phyloP scores from a whole-genome alignment of 1,140 invertebrate species.

The Penaeus japonicus region DNA sequence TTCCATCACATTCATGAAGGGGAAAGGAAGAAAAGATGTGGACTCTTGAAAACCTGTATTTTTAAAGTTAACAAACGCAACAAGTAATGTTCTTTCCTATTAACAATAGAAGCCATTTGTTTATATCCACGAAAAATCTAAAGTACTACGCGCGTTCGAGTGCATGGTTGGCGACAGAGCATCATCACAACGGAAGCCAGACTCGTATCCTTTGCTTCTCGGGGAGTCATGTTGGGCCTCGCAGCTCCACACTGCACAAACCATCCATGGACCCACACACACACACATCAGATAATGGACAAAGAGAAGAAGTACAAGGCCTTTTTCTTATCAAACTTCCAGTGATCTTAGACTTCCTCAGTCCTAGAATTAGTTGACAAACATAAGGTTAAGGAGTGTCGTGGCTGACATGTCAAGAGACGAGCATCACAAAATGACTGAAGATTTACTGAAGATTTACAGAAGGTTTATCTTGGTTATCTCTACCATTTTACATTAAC shows the following conservation, averaged over 20 bases:
- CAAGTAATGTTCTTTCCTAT: conserved; percentile 60
- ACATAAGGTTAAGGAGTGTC: conserved; percentile 50
- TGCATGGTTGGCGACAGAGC: conserved; percentile 54
- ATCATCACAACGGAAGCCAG: conserved; percentile 40
- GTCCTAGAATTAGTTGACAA: conserved; percentile 55
- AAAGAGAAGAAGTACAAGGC: conserved; percentile 58
- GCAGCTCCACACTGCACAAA: conserved; percentile 48
- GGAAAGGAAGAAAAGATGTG: conserved; percentile 42
- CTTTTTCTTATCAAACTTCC: conserved; percentile 51
- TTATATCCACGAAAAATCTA: conserved; percentile 60
- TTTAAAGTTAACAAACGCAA: conserved; percentile 61
- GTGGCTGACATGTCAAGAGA: conserved; percentile 56
- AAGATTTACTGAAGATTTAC: conserved; percentile 48
- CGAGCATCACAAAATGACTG: conserved; percentile 58
- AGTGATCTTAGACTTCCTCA: conserved; percentile 57
- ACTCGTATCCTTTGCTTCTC: conserved; percentile 26
- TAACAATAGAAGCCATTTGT: conserved; percentile 60
- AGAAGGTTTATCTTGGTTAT: conserved; percentile 39
- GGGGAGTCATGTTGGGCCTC: conserved; percentile 37
- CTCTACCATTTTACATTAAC: conserved; percentile 57
- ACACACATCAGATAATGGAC: conserved; percentile 58
- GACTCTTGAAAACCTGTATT: conserved; percentile 60
- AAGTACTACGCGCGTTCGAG: conserved; percentile 57
- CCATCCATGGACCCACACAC: conserved; percentile 47
- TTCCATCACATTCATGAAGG: neutral